These are phyloP conservation scores for Sialia sialis DNA, from an alignment of 2,113 vertebrate species.

Conservation along the genomic window DNA sequence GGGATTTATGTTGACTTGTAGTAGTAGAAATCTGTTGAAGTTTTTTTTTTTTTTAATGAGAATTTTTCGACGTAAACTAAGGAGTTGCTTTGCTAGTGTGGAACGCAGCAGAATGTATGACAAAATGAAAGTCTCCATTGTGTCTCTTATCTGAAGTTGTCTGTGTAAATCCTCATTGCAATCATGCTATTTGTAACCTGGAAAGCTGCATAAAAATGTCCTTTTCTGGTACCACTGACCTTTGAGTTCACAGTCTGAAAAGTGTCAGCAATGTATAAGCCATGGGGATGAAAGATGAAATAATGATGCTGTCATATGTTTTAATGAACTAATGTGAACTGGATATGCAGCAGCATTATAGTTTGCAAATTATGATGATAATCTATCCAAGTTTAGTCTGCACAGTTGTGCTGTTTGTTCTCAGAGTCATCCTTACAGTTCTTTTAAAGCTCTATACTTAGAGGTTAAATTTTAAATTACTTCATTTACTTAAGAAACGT, in stretches of 20 bases:
- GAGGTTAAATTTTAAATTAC: background rate
- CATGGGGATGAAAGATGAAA: background rate
- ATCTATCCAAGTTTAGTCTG: background rate
- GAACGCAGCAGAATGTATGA: background rate
- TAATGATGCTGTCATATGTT: background rate
- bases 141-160: background rate
- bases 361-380: background rate
- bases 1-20: background rate
- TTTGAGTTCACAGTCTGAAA: background rate
- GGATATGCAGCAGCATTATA: background rate
- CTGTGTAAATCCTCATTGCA: background rate
- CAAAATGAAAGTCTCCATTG: background rate
- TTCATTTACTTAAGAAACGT: background rate
- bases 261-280: background rate
- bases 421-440: background rate
- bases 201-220: background rate
- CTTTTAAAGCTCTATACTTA: background rate
- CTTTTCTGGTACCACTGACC: background rate
- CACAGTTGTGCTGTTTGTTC: accelerated
- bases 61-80: background rate
- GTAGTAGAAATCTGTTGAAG: background rate
- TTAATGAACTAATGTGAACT: background rate
- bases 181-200: background rate
- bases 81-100: background rate
- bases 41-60: background rate